Percentiles rank a stretch among this genome's conserved stretches.
phyloP scores from a whole-genome alignment of 2,888 invertebrate genomes.

The Drosophila koepferae region DNA sequence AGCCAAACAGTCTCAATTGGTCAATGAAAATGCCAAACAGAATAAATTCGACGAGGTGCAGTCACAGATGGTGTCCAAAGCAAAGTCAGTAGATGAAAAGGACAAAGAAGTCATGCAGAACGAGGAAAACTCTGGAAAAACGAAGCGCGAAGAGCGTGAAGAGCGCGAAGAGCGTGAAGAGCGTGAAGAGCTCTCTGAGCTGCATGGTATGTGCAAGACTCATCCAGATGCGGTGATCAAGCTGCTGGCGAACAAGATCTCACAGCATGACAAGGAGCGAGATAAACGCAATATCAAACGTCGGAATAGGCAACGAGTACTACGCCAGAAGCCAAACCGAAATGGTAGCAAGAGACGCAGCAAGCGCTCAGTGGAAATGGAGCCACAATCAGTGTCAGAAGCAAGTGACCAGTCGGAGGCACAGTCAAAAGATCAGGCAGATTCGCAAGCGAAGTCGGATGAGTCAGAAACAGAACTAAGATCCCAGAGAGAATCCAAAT shows the following conservation, averaged over 20 bases:
- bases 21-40: neutral
- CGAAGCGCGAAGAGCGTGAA: slow-evolving; percentile 6
- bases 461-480: neutral
- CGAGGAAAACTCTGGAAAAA: neutral
- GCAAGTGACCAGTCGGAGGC: neutral
- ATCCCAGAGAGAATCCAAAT: neutral
- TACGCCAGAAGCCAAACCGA: slow-evolving; percentile 14
- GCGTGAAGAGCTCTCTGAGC: neutral
- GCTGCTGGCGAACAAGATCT: slow-evolving; percentile 55
- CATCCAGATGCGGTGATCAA: slow-evolving; percentile 61
- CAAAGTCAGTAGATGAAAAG: neutral
- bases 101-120: neutral
- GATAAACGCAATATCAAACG: slow-evolving; percentile 44
- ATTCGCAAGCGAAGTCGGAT: neutral
- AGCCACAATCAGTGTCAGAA: neutral
- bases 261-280: slow-evolving; percentile 44
- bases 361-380: slow-evolving; percentile 25
- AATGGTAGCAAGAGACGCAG: slow-evolving; percentile 23
- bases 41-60: neutral
- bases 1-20: neutral
- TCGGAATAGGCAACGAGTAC: slow-evolving; percentile 15
- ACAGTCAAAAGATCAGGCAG: neutral
- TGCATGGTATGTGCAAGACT: slow-evolving; percentile 5
- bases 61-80: neutral
- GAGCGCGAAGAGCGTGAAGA: slow-evolving; percentile 5